phyloP scores from a whole-genome alignment of 2,888 invertebrate species.

The Parnassius smintheus region DNA sequence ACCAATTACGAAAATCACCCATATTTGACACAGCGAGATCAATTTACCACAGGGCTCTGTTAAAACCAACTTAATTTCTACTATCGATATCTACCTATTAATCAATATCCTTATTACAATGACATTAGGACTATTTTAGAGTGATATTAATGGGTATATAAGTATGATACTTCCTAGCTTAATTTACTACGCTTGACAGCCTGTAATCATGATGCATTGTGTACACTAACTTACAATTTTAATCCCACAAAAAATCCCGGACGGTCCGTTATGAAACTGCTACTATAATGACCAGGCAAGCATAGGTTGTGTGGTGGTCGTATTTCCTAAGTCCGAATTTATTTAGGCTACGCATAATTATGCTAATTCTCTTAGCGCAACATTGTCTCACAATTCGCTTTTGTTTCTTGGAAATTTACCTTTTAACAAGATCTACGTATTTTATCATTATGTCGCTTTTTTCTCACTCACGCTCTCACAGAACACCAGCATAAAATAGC shows the following conservation, averaged over 20 bases:
- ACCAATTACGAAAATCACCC: conserved; percentile 20
- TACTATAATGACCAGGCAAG: conserved; percentile 28
- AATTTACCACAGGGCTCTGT: conserved; percentile 20
- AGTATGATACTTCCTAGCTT: conserved; percentile 14
- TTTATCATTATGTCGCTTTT: no score
- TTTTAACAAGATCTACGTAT: no score
- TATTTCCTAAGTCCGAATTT: conserved; percentile 5
- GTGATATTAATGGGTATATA: background rate
- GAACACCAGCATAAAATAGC: no score
- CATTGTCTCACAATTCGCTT: background rate
- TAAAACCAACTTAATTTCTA: conserved; percentile 11
- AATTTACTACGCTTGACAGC: conserved; percentile 28
- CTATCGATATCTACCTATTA: conserved; percentile 2
- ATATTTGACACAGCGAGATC: conserved; percentile 23
- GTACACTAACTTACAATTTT: conserved; percentile 33
- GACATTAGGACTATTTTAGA: conserved; percentile 7
- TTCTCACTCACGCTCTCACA: no score
- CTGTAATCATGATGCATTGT: conserved; percentile 34
- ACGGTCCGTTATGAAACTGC: conserved; percentile 31
- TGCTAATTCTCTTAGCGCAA: background rate
- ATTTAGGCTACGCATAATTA: conserved; percentile 18
- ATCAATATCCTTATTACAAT: background rate
- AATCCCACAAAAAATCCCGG: conserved; percentile 31
- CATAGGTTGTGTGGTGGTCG: background rate
- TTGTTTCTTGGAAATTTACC: conserved; percentile 7